Conservation (phyloP, 2,113 vertebrate genomes). For the Orycteropus afer region DNA sequence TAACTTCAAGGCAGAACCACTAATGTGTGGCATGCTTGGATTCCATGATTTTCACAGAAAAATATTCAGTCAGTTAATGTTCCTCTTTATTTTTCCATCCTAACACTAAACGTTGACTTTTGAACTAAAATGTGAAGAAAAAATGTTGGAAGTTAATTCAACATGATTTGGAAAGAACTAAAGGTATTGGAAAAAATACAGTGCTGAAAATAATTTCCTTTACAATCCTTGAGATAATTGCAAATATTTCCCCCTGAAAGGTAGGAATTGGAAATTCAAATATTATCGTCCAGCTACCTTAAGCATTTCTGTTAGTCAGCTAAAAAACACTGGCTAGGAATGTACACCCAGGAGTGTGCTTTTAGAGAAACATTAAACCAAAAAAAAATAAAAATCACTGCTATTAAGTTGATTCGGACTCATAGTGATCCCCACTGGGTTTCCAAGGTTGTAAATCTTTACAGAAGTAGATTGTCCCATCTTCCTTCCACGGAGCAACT, state of each 20-base stretch:
- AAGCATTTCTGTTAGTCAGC: not conserved
- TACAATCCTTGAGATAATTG: conserved; percentile 33
- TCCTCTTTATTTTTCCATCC: not conserved
- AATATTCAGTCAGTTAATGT: not conserved
- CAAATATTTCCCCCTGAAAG: conserved; percentile 21
- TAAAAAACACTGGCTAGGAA: not conserved
- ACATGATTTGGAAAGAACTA: not conserved
- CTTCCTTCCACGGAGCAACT: no score
- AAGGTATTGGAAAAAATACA: not conserved
- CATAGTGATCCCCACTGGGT: not conserved
- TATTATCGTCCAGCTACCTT: not conserved
- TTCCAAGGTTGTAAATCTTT: no score
- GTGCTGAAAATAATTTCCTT: not conserved
- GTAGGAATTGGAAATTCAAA: conserved; percentile 20
- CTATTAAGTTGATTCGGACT: not conserved
- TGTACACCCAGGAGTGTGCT: not conserved
- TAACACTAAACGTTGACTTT: not conserved
- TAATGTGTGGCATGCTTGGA: not conserved
- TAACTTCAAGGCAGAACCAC: not conserved
- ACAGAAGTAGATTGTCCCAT: no score
- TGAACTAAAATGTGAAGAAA: not conserved
- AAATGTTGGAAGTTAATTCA: not conserved
- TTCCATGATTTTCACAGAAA: not conserved
- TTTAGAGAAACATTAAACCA: not conserved
- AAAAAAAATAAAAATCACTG: no score